Evolutionary conservation across 2,888 invertebrate genomes (phyloP), one percentile per base, ranked within the genome.

Genomic region (Achlya flavicornis): DNA sequence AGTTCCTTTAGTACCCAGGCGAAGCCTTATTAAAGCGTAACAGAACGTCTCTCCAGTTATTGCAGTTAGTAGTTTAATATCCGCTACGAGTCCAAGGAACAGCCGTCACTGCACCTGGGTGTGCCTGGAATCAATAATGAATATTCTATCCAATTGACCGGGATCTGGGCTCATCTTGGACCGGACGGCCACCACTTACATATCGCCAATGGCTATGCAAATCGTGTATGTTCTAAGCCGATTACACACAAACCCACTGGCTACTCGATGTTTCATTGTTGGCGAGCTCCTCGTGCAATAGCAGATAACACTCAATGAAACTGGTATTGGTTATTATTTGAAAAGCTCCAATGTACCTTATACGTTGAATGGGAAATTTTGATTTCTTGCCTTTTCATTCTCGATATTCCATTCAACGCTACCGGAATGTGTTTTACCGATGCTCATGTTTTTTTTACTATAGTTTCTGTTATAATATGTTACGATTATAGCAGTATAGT

Each of bases 211-310:
- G 79, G 78, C 79, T 85, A 89, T 88, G 88, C 88, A 83, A 88
- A 89, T 89, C 69, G 66, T 74, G 79, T 81, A 77, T 85, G 80
- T 81, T 75, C 77, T 75, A 78, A 83, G 81, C 77, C 85, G 86
- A 89, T 89, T 87, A 89, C 89, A 87, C 72, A 83, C 76, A 87
- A 87, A 85, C 86, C 84, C 85, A 83, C 86, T 88, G 79, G 78
- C 77, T 74, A 62, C 66, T 73, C 66, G 48, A 63, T 72, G 74
- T 81, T 78, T 83, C 80, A 86, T 84, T 86, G 83, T 77, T 72
- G 72, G 74, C 74, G 77, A 73, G 71, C 72, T 65, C 70, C 72
- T 75, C 67, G 19, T 19, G 19, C 26, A 43, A 60, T 41, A 60
- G 12, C 41, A 59, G 41, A 59, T 14, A 59, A 8, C 59, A 38